Evolutionary conservation across 2,113 vertebrate genomes (phyloP), one percentile per base, ranked within the genome.

Genomic region (Charadrius vociferus): DNA sequence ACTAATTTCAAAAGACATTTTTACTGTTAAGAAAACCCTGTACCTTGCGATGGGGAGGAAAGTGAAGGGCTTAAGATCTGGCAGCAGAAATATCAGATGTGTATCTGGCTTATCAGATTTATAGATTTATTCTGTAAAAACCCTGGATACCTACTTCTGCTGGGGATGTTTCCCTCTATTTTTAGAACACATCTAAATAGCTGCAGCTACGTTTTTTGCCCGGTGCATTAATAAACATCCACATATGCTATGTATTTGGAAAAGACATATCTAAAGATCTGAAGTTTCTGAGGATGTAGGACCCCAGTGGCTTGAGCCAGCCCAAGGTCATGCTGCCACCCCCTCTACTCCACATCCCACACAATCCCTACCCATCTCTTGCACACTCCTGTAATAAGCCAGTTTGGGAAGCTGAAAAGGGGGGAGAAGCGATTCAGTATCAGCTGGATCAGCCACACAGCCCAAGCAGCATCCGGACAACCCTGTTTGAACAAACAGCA

Each of bases 41-140:
- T 23, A 37, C 55, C 29, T 39, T 45, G 9, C 27, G 21, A 61
- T 20, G 9, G 34, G 65, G 14, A 72, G 2, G 27, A 83, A 52
- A 24, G 14, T 13, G 37, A 73, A 81, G 21, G 52, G 26, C 50
- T 94, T 94, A 74, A 77, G 34, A 72, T 34, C 43, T 65, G 61
- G 72, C 56, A 93, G 61, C 9, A 27, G 22, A 92, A 83, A 74
- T 34, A 92, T 58, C 81, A 90, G 13, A 11, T 71, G 37, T 56
- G 8, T 56, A 34, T 81, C 82, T 84, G 75, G 53, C 29, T 97
- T 89, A 95, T 53, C 92, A 95, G 90, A 94, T 93, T 86, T 96
- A 88, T 36, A 88, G 68, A 92, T 89, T 86, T 81, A 75, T 73
- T 67, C 37, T 55, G 14, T 66, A 94, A 95, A 96, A 93, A 9